These are phyloP conservation scores for Helobdella robusta DNA, from an alignment of 2,888 invertebrate species.

Conservation along the genomic window DNA sequence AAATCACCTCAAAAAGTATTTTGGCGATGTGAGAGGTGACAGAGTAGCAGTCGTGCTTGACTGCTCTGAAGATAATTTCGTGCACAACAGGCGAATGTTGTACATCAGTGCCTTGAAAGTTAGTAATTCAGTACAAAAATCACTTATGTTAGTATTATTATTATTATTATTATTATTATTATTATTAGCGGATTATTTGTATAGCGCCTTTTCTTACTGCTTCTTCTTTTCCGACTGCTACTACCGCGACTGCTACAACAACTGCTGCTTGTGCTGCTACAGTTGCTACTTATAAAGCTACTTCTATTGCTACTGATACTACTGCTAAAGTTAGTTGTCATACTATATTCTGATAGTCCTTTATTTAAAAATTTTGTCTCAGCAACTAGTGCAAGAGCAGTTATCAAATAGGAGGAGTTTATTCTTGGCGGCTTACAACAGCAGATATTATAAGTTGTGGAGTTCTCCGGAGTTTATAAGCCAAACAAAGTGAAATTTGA, in stretches of 20 bases:
- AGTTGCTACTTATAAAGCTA: conserved; percentile 9
- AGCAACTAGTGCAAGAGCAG: conserved; percentile 50
- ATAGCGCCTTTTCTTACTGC: too few relatives aligned
- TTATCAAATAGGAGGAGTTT: conserved; percentile 42
- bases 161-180: too few relatives aligned
- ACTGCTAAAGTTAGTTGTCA: conserved; percentile 7
- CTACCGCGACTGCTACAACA: conserved; percentile 3
- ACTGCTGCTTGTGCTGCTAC: conserved; percentile 8
- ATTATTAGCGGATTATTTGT: too few relatives aligned
- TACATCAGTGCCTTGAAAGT: too few relatives aligned
- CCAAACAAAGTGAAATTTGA: conserved; percentile 39
- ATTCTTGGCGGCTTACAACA: conserved; percentile 43
- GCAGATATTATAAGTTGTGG: conserved; percentile 42
- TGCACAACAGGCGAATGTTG: conserved; percentile 46
- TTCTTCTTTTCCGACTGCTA: conserved; percentile 15
- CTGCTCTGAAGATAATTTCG: conserved; percentile 47
- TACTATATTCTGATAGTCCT: too few relatives aligned
- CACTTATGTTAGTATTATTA: too few relatives aligned
- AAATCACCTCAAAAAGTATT: conserved; percentile 40
- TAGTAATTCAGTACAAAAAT: too few relatives aligned
- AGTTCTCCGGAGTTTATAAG: conserved; percentile 44
- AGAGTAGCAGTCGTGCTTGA: conserved; percentile 45
- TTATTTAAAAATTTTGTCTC: conserved; percentile 27
- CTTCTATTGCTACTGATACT: conserved; percentile 15
- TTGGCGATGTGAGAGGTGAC: conserved; percentile 47